These are phyloP conservation scores for Turritopsis rubra DNA, from an alignment of 30 jellyfish, hydroid and myxozoan species.

Conservation along the genomic window DNA sequence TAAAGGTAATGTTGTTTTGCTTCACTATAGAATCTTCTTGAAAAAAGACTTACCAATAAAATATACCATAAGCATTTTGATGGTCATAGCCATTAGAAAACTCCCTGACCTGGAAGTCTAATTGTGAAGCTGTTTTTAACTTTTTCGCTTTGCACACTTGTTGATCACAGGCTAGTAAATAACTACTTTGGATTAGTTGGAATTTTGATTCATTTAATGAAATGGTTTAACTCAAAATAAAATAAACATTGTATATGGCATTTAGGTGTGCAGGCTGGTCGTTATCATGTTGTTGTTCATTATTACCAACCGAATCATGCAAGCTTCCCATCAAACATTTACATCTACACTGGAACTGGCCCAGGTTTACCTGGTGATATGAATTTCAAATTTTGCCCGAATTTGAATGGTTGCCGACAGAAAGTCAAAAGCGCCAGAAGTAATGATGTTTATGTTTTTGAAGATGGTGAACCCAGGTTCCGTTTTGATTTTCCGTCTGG, in stretches of 20 bases:
- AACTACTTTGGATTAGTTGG: no score
- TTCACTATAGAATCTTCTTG: neutral
- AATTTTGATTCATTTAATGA: no score
- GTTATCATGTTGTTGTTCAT: conserved; percentile 69
- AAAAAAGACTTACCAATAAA: no score
- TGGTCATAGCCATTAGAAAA: no score
- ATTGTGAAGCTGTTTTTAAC: no score
- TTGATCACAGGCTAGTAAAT: no score
- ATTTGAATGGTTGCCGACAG: conserved; percentile 80
- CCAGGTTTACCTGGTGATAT: conserved; percentile 51
- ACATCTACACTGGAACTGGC: conserved; percentile 48
- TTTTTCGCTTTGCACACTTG: no score
- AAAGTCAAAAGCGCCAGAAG: conserved; percentile 52
- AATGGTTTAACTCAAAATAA: no score
- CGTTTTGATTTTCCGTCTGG: conserved; percentile 51
- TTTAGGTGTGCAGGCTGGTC: conserved; percentile 64
- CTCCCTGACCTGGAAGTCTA: no score
- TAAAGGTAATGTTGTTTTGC: neutral
- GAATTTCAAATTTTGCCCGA: conserved; percentile 67
- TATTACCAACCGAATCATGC: conserved; percentile 84
- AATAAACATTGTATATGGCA: neutral
- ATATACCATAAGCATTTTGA: no score
- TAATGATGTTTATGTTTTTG: conserved; percentile 36
- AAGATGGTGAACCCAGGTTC: conserved; percentile 34
- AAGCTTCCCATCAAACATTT: conserved; percentile 41